Base-by-base conservation (phyloP, 2,888 invertebrate genomes). In the Eupithecia inturbata region DNA sequence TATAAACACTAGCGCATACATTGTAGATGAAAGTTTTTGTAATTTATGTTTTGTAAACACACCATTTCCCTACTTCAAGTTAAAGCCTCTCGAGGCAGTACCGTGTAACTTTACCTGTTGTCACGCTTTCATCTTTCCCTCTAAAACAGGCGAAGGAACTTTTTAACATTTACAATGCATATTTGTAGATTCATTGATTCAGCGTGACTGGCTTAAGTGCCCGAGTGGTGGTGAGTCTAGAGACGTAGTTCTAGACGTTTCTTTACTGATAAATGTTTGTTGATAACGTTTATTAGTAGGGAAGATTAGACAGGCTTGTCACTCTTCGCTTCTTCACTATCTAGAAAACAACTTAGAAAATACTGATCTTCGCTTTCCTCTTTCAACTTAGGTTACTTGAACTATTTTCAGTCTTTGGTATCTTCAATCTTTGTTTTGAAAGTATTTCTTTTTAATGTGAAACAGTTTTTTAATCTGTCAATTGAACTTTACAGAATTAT, bases 181-280 rank as follows among this genome's bases (percentile, higher is more conserved):
- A 92, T 93, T 93, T 93, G 80, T 93, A 94, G 94, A 94, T 94
- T 93, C 93, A 92, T 93, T 94, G 92, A 91, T 90, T 87, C 94
- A 94, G 86, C 94, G 94, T 88, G 93, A 93, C 89, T 94, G 94
- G 94, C 94, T 94, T 85, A 93, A 94, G 89, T 87, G 92, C 89
- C 94, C 92, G 90, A 93, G 92, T 87, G 94, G 92, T 88, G 94
- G 94, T 94, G 92, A 94, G 94, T 94, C 92, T 94, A 94, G 93
- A 90, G 85, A 83, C 77, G 89, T 94, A 94, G 93, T 85, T 89
- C 92, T 93, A 93, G 91, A 91, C 90, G 83, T 71, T 71, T 70
- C 70, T 72, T 68, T 70, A 72, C 70, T 72, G 57, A 70, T 70
- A 71, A 75, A 69, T 62, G 33, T 60, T 60, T 45, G 16, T 31